phyloP scores from a whole-genome alignment of 2,113 vertebrate species.

The Aphelocoma coerulescens region DNA sequence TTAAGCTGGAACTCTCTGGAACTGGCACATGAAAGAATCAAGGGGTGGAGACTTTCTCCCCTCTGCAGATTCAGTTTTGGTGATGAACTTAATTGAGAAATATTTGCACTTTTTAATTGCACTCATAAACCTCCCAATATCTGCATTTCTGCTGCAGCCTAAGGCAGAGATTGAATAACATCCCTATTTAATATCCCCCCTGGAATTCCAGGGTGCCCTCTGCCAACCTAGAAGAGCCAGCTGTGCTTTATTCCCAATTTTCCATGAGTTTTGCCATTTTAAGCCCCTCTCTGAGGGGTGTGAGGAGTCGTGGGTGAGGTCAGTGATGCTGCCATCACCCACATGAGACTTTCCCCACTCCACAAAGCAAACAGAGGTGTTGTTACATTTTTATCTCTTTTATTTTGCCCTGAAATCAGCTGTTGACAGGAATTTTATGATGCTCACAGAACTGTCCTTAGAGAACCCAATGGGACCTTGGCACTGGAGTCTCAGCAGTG shows the following conservation, averaged over 20 bases:
- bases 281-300: not conserved
- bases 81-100: not conserved
- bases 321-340: not conserved
- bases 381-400: not conserved
- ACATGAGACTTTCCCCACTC: accelerated
- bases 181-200: not conserved
- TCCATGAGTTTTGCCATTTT: not conserved
- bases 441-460: not conserved
- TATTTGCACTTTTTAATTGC: not conserved
- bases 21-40: not conserved
- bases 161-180: not conserved
- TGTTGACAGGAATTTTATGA: not conserved
- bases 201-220: not conserved
- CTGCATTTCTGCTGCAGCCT: not conserved
- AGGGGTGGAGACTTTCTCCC: not conserved
- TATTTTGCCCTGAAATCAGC: not conserved
- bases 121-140: not conserved
- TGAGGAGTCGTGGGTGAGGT: accelerated
- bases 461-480: accelerated
- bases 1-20: not conserved
- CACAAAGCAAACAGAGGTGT: not conserved
- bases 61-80: not conserved
- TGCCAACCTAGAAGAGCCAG: accelerated
- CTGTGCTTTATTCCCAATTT: not conserved
- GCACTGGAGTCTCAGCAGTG: not conserved